Evolutionary conservation across 2,113 vertebrate genomes (phyloP).

Genomic region (Typhlomys cinereus): DNA sequence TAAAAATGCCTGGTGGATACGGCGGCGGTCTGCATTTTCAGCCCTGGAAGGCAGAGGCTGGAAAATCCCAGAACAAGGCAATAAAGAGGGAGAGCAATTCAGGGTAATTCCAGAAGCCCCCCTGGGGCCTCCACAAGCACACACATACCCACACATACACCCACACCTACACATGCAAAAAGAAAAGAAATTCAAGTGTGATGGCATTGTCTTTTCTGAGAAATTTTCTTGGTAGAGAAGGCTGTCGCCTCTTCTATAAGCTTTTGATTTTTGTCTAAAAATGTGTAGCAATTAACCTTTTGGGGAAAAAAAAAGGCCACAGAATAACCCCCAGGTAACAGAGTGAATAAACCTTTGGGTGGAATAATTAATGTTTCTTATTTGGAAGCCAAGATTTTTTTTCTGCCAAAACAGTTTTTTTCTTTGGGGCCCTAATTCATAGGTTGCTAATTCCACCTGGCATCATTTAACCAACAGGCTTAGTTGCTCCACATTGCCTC

Average conservation of each 20-base stretch:
- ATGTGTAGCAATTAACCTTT: background rate
- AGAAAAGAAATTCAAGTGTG: too few relatives aligned
- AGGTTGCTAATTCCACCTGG: background rate
- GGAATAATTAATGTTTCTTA: background rate
- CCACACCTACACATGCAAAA: too few relatives aligned
- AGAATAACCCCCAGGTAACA: background rate
- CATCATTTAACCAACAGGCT: background rate
- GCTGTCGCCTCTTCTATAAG: background rate
- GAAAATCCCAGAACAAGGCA: too few relatives aligned
- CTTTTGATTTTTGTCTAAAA: slow-evolving; percentile 23
- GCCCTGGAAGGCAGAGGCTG: too few relatives aligned
- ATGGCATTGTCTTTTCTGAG: background rate
- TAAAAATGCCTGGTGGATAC: too few relatives aligned
- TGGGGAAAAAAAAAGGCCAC: background rate
- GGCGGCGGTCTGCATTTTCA: too few relatives aligned
- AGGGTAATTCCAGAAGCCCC: too few relatives aligned
- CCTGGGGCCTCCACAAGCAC: too few relatives aligned
- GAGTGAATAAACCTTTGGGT: slow-evolving; percentile 4
- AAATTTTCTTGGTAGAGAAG: background rate
- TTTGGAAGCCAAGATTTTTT: slow-evolving; percentile 2
- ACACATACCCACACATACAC: too few relatives aligned
- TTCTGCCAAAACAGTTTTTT: slow-evolving; percentile 19
- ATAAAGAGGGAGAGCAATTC: too few relatives aligned
- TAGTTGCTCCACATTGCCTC: background rate
- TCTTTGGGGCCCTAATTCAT: background rate